A percentile compares a stretch with the other conserved stretches of the same genome.
These are phyloP conservation scores for Copsychus sechellarum DNA, from an alignment of 2,113 vertebrate genomes.

Conservation along the genomic window DNA sequence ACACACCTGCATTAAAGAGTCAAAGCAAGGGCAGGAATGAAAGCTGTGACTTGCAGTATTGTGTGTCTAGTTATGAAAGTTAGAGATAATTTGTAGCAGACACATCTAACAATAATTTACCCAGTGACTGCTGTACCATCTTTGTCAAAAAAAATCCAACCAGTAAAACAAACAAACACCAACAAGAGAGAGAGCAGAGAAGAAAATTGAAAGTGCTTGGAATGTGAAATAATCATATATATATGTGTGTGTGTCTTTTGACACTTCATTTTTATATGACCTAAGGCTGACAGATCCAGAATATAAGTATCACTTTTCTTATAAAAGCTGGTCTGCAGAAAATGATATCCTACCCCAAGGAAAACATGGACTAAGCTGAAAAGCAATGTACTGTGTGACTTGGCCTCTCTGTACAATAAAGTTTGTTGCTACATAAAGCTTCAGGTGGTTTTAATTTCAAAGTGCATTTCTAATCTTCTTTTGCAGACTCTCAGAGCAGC, in stretches of 20 bases:
- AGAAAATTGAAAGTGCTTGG: neutral
- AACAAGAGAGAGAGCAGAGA: neutral
- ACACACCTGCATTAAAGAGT: neutral
- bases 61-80: neutral
- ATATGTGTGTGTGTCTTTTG: neutral
- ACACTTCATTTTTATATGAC: constrained; percentile 54
- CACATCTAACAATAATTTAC: neutral
- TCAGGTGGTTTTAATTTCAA: constrained; percentile 63
- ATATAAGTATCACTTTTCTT: constrained; percentile 41
- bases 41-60: neutral
- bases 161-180: neutral
- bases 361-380: neutral
- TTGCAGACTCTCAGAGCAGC: constrained; percentile 81
- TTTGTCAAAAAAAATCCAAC: neutral
- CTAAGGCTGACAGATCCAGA: constrained; percentile 46
- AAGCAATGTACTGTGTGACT: neutral
- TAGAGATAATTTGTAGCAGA: neutral
- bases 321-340: constrained; percentile 43
- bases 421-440: constrained; percentile 38
- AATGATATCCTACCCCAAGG: constrained; percentile 28
- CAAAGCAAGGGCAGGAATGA: neutral
- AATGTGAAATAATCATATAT: constrained; percentile 19
- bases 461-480: constrained; percentile 50
- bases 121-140: neutral
- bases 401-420: neutral